These are phyloP conservation scores for Spermophilus dauricus DNA, from an alignment of 2,113 vertebrate species.

Conservation along the genomic window DNA sequence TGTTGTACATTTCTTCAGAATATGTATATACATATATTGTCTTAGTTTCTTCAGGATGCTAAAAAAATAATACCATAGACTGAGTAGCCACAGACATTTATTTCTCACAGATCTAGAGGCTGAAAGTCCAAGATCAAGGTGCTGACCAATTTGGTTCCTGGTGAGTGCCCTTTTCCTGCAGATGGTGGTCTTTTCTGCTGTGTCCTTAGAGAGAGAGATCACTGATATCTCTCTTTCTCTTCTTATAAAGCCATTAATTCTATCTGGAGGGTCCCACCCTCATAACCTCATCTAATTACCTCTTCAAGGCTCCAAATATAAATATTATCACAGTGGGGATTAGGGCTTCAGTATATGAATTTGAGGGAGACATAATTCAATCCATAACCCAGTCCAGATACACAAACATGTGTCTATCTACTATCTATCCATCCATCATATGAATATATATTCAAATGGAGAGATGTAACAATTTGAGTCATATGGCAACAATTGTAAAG, in stretches of 20 bases:
- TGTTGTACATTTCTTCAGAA: not conserved
- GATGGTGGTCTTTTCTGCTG: not conserved
- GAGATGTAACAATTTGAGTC: not conserved
- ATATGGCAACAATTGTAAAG: not conserved
- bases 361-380: not conserved
- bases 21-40: not conserved
- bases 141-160: not conserved
- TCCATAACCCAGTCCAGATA: not conserved
- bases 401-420: not conserved
- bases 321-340: not conserved
- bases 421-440: accelerated
- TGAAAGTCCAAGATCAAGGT: not conserved
- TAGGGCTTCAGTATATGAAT: not conserved
- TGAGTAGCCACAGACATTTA: not conserved
- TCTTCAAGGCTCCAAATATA: not conserved
- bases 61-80: not conserved
- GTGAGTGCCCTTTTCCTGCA: not conserved
- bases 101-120: not conserved
- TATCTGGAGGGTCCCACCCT: not conserved
- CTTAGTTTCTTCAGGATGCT: not conserved
- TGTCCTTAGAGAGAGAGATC: not conserved
- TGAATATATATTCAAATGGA: not conserved
- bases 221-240: not conserved
- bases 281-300: not conserved
- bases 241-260: not conserved